These are phyloP conservation scores for Amiota communis DNA, from an alignment of 2,888 invertebrate species.

Conservation along the genomic window DNA sequence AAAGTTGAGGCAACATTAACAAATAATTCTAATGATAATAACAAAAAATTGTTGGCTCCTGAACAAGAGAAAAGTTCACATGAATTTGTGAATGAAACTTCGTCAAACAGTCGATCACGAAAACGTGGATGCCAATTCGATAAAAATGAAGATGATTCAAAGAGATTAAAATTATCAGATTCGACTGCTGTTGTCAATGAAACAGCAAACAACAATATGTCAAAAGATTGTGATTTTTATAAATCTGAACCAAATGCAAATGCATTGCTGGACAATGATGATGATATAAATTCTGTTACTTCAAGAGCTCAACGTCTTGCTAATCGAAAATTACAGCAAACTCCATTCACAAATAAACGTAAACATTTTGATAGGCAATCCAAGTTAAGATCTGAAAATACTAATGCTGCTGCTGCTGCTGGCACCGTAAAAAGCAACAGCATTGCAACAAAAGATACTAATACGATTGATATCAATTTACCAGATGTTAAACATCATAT, in stretches of 20 bases:
- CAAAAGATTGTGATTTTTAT: background rate
- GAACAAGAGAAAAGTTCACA: background rate
- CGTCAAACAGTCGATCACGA: background rate
- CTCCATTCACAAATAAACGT: constrained; percentile 57
- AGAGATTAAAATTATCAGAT: background rate
- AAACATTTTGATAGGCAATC: constrained; percentile 59
- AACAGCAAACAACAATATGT: background rate
- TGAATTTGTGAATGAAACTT: background rate
- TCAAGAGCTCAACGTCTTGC: constrained; percentile 59
- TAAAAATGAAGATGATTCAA: background rate
- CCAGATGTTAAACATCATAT: constrained; percentile 23
- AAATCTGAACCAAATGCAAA: background rate
- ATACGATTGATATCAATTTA: background rate
- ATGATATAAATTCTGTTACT: background rate
- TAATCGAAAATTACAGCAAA: constrained; percentile 56
- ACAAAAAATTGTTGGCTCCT: background rate
- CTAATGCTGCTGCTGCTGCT: constrained; percentile 31
- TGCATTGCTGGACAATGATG: background rate
- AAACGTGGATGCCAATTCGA: background rate
- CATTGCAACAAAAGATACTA: background rate
- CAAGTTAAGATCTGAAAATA: constrained; percentile 20
- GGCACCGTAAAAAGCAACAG: constrained; percentile 15
- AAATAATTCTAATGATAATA: background rate
- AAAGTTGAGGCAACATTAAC: too few relatives aligned
- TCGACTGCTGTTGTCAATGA: background rate